Evolutionary conservation across 2,888 invertebrate genomes (phyloP).

Genomic region (Drosophila formosana): DNA sequence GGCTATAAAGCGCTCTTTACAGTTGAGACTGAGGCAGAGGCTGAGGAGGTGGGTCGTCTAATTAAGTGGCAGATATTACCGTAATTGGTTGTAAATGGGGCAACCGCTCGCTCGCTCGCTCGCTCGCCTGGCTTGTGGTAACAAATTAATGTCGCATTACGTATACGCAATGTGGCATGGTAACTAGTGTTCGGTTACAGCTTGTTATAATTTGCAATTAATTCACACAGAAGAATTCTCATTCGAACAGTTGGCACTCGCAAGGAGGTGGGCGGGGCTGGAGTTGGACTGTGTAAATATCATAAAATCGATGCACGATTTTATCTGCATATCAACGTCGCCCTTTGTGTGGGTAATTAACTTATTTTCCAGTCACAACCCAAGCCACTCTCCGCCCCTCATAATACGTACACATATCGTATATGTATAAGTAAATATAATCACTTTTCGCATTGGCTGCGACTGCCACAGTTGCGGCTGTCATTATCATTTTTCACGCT

Average conservation of each 20-base stretch:
- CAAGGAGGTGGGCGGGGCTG: neutral
- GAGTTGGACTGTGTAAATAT: slow-evolving; percentile 24
- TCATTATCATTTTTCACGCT: slow-evolving; percentile 75
- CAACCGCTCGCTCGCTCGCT: neutral
- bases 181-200: slow-evolving; percentile 9
- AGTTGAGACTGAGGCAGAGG: neutral
- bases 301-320: slow-evolving; percentile 45
- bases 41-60: slow-evolving; percentile 31
- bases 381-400: neutral
- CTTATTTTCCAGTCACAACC: slow-evolving; percentile 32
- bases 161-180: slow-evolving; percentile 48
- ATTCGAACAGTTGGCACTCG: slow-evolving; percentile 4
- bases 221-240: slow-evolving; percentile 16
- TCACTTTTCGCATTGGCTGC: slow-evolving; percentile 69
- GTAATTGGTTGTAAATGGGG: slow-evolving; percentile 66
- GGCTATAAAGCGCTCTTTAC: neutral
- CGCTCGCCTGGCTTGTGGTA: neutral
- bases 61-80: slow-evolving; percentile 71
- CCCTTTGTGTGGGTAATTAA: slow-evolving; percentile 61
- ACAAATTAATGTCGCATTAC: slow-evolving; percentile 39
- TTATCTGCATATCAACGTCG: slow-evolving; percentile 29
- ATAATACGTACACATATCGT: slow-evolving; percentile 12
- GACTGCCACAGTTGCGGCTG: slow-evolving; percentile 55
- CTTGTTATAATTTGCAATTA: slow-evolving; percentile 45
- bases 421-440: slow-evolving; percentile 43